These are phyloP conservation scores for Drosophila macrospina DNA, from an alignment of 2,888 invertebrate genomes.

Conservation along the genomic window DNA sequence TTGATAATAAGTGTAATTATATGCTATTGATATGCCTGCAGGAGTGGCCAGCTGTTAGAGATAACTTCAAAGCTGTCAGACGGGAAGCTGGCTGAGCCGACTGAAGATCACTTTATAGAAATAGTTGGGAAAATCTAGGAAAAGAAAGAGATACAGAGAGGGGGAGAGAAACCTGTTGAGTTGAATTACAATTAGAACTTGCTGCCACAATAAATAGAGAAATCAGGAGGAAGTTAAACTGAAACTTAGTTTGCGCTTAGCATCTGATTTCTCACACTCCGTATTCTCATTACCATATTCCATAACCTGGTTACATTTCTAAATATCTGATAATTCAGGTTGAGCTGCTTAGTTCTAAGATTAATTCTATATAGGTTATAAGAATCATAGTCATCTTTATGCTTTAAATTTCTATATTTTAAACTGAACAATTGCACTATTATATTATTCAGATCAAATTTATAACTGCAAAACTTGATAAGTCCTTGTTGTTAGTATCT, in stretches of 20 bases:
- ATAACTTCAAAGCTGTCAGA: conserved; percentile 12
- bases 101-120: conserved; percentile 26
- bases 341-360: too few relatives aligned
- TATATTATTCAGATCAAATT: too few relatives aligned
- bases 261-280: background rate
- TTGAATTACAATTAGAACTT: conserved; percentile 12
- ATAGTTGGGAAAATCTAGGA: background rate
- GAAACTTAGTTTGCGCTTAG: conserved; percentile 16
- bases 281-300: background rate
- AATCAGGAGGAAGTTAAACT: conserved; percentile 25
- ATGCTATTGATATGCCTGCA: conserved; percentile 64
- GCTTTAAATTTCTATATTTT: background rate
- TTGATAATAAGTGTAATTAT: conserved; percentile 81
- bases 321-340: conserved; percentile 1
- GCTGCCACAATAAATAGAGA: conserved; percentile 19
- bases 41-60: conserved; percentile 51
- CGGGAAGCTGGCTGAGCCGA: background rate
- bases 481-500: too few relatives aligned
- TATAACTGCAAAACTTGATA: too few relatives aligned
- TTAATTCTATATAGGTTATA: too few relatives aligned
- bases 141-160: background rate
- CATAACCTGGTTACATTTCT: conserved; percentile 4
- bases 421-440: background rate
- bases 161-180: conserved; percentile 39
- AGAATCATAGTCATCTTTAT: background rate